Evolutionary conservation across 1,140 invertebrate species (phyloP), one percentile per base, ranked within the genome.

Genomic region (Pseudomyrmex dendroicus): DNA sequence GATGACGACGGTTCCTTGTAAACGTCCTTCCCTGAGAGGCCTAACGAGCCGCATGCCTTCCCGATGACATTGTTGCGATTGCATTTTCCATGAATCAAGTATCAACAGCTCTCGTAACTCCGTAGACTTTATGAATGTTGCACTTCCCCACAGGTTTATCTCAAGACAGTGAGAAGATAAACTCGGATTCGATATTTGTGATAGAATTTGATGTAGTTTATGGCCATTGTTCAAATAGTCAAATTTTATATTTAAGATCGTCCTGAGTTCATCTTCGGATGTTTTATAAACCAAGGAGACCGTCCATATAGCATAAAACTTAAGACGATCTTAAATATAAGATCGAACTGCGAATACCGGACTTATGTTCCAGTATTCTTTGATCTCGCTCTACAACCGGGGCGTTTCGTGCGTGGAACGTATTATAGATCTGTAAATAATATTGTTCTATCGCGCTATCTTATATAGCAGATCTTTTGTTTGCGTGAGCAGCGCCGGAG

Each of bases 31-130:
- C 20, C 35, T 35, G 35, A 52, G 5, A 44, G 54, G 54, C 20
- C 22, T 80, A 78, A 78, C 64, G 64, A 78, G 25, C 59, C 12
- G 59, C 76, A 48, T 78, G 20, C 20, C 12, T 70, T 70, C 76
- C 10, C 2, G 20, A 9, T 50, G 15, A 67, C 63, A 67, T 54
- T 44, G 48, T 66, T 59, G 52, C 44, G 44, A 2, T 35, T 59
- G 20, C 46, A 56, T 68, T 78, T 78, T 78, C 35, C 35, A 35
- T 35, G 35, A 35, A 35, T 35, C 35, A 35, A 52, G 50, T 3
- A 2, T 22, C 57, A 44, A 80, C 66, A 59, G 17, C 48, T 67
- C 13, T 10, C 13, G 54, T 76, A 15, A 15, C 25, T 4, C 48
- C 10, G 62, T 66, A 66, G 54, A 54, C 25, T 66, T 76, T 66